phyloP scores from a whole-genome alignment of 2,888 invertebrate species.

The Tenthredo amoena region DNA sequence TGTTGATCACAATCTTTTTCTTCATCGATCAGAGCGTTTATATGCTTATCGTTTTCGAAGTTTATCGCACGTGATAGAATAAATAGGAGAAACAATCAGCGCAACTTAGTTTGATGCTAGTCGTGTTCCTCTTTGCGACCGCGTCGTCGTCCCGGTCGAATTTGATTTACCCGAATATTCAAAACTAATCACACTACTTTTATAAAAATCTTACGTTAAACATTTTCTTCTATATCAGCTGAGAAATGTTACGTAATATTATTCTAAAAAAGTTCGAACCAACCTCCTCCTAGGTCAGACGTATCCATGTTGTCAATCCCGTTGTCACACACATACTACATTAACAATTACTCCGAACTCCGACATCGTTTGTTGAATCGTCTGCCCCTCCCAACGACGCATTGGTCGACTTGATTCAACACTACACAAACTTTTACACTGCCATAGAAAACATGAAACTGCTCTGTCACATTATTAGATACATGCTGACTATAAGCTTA shows the following conservation, averaged over 20 bases:
- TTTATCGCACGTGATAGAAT: constrained; percentile 45
- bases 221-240: constrained; percentile 43
- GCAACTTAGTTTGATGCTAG: constrained; percentile 31
- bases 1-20: constrained; percentile 46
- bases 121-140: constrained; percentile 37
- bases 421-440: constrained; percentile 53
- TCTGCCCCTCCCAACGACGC: constrained; percentile 71
- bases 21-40: constrained; percentile 47
- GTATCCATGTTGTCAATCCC: constrained; percentile 78
- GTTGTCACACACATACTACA: constrained; percentile 78
- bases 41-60: constrained; percentile 40
- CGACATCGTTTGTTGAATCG: constrained; percentile 77
- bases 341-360: constrained; percentile 77
- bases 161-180: constrained; percentile 36
- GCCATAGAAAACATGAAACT: constrained; percentile 52
- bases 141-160: constrained; percentile 28
- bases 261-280: constrained; percentile 62
- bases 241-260: constrained; percentile 37
- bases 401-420: constrained; percentile 53
- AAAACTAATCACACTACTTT: constrained; percentile 45
- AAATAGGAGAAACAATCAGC: constrained; percentile 28
- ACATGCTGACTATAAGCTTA: constrained; percentile 36
- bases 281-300: constrained; percentile 77
- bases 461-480: constrained; percentile 50
- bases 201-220: constrained; percentile 35